These are phyloP conservation scores for Rhombomys opimus DNA, from an alignment of 2,113 vertebrate species.

Conservation along the genomic window DNA sequence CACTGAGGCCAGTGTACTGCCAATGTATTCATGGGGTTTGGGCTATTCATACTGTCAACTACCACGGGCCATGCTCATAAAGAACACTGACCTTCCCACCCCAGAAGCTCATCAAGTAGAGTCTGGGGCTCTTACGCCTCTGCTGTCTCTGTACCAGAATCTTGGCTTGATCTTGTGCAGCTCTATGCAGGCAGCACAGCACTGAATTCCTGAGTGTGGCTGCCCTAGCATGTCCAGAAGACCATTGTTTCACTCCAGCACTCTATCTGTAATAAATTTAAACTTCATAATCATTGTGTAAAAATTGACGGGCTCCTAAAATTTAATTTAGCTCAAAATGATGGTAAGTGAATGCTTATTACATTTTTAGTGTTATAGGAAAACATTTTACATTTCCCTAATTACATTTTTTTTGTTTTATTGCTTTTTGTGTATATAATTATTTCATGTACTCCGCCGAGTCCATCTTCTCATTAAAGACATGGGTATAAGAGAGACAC, in stretches of 20 bases:
- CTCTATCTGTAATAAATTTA: constrained; percentile 28
- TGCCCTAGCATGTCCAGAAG: not conserved
- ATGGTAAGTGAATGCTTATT: constrained; percentile 17
- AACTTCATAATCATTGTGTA: constrained; percentile 18
- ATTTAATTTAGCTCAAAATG: constrained; percentile 15
- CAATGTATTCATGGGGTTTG: not conserved
- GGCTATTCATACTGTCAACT: not conserved
- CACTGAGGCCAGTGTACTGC: not conserved
- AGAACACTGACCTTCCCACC: not conserved
- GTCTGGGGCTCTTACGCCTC: not conserved
- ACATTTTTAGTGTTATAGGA: not conserved
- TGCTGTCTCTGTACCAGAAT: not conserved
- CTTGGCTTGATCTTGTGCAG: not conserved
- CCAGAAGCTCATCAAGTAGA: not conserved
- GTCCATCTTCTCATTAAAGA: constrained; percentile 6
- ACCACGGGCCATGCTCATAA: not conserved
- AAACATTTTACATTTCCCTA: constrained; percentile 47
- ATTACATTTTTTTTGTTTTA: constrained; percentile 11
- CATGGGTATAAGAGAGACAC: not conserved
- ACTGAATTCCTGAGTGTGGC: not conserved
- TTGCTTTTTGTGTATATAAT: constrained; percentile 33
- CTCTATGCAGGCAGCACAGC: not conserved
- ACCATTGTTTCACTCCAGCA: not conserved
- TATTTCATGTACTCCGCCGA: constrained; percentile 36
- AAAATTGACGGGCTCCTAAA: not conserved